phyloP scores from a whole-genome alignment of 2,888 invertebrate species.

The Caenorhabditis sp. region DNA sequence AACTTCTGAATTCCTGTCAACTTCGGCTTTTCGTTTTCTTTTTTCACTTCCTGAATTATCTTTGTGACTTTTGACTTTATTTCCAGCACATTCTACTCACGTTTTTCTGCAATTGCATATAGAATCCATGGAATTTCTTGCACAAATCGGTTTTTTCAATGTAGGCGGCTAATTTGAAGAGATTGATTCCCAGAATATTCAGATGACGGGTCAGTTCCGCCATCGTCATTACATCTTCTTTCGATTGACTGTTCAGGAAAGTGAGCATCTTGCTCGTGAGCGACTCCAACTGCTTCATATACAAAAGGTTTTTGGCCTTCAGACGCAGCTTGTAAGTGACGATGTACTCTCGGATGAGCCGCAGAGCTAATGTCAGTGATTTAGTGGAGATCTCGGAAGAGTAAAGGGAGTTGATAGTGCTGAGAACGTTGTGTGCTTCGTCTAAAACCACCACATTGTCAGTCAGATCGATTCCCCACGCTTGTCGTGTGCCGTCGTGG shows the following conservation, averaged over 20 bases:
- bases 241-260: slow-evolving; percentile 29
- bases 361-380: slow-evolving; percentile 58
- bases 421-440: slow-evolving; percentile 95
- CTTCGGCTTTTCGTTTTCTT: slow-evolving; percentile 49
- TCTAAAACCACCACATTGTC: slow-evolving; percentile 90
- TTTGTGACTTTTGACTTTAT: no score
- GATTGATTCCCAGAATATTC: slow-evolving; percentile 65
- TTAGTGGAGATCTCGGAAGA: slow-evolving; percentile 62
- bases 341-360: slow-evolving; percentile 66
- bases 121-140: slow-evolving; percentile 71
- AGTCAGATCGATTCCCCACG: slow-evolving; percentile 85
- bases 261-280: slow-evolving; percentile 44
- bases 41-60: slow-evolving; percentile 37
- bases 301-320: slow-evolving; percentile 66
- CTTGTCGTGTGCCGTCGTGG: slow-evolving; percentile 86
- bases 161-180: slow-evolving; percentile 70
- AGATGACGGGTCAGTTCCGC: slow-evolving; percentile 58
- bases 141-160: slow-evolving; percentile 70
- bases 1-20: slow-evolving; percentile 60
- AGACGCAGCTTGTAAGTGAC: slow-evolving; percentile 53
- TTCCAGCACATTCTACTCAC: slow-evolving; percentile 1
- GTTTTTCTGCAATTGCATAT: slow-evolving; percentile 42
- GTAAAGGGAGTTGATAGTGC: slow-evolving; percentile 84
- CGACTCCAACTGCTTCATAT: slow-evolving; percentile 66
- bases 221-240: slow-evolving; percentile 57